These are phyloP conservation scores for Mus spretus DNA, from an alignment of 2,797 vertebrate genomes.

Conservation along the genomic window DNA sequence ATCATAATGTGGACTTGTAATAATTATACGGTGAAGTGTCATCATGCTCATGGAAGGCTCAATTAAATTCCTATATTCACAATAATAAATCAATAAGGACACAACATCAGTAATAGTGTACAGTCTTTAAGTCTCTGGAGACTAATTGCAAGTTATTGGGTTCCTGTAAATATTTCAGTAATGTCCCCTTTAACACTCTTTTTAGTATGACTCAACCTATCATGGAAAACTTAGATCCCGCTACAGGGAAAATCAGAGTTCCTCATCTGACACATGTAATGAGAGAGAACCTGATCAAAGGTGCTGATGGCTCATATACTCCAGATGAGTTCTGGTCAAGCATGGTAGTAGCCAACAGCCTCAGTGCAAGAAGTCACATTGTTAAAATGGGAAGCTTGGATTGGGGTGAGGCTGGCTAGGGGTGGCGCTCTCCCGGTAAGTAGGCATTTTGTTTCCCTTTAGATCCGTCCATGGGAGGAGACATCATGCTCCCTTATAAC, in stretches of 20 bases:
- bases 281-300: not conserved
- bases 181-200: not conserved
- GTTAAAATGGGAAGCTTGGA: conserved; percentile 1
- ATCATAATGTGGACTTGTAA: conserved; percentile 23
- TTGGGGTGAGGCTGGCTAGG: not conserved
- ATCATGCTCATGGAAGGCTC: not conserved
- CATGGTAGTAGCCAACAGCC: not conserved
- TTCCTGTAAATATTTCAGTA: conserved; percentile 11
- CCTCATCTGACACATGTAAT: not conserved
- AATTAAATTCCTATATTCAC: conserved; percentile 16
- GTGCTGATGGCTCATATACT: not conserved
- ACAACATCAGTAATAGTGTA: not conserved
- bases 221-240: not conserved
- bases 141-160: not conserved
- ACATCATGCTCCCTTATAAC: not conserved
- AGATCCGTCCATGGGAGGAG: not conserved
- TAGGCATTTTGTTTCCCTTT: not conserved
- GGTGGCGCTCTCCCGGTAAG: not conserved
- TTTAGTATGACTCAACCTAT: not conserved
- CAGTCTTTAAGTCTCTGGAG: not conserved
- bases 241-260: not conserved
- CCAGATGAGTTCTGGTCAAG: conserved; percentile 6
- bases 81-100: not conserved
- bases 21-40: not conserved
- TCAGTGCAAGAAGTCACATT: not conserved